Conservation (phyloP, 2,113 vertebrate genomes). For the Mesoclemmys tuberculata region DNA sequence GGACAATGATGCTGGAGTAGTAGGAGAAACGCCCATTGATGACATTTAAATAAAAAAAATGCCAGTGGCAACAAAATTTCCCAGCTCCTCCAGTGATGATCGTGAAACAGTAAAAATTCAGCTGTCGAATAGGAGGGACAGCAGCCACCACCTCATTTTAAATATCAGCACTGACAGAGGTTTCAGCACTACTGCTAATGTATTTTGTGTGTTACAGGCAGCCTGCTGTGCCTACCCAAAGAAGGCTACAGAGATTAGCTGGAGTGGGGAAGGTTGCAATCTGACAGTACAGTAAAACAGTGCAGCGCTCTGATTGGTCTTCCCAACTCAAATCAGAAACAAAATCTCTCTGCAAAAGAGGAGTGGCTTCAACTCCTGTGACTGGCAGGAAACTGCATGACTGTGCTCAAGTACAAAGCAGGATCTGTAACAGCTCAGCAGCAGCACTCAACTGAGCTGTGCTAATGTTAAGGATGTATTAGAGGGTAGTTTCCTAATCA, state of each 20-base stretch:
- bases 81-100: not conserved
- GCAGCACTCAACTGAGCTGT: not conserved
- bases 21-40: constrained; percentile 24
- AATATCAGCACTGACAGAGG: constrained; percentile 9
- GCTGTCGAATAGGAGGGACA: not conserved
- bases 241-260: constrained; percentile 60
- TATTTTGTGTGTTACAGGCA: constrained; percentile 13
- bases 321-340: constrained; percentile 30
- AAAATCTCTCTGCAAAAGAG: constrained; percentile 71
- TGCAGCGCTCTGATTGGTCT: constrained; percentile 54
- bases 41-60: constrained; percentile 16
- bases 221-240: constrained; percentile 31
- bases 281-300: constrained; percentile 69
- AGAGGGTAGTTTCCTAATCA: not conserved
- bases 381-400: constrained; percentile 51
- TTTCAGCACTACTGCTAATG: constrained; percentile 13
- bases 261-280: constrained; percentile 62
- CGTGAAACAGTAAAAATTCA: not conserved
- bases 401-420: constrained; percentile 59
- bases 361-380: constrained; percentile 62
- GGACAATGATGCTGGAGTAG: constrained; percentile 37
- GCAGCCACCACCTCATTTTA: constrained; percentile 7
- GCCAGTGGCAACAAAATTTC: constrained; percentile 4
- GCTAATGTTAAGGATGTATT: not conserved
- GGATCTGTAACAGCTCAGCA: constrained; percentile 42